These are phyloP conservation scores for Erpornis zantholeuca DNA, from an alignment of 2,113 vertebrate genomes.

Conservation along the genomic window DNA sequence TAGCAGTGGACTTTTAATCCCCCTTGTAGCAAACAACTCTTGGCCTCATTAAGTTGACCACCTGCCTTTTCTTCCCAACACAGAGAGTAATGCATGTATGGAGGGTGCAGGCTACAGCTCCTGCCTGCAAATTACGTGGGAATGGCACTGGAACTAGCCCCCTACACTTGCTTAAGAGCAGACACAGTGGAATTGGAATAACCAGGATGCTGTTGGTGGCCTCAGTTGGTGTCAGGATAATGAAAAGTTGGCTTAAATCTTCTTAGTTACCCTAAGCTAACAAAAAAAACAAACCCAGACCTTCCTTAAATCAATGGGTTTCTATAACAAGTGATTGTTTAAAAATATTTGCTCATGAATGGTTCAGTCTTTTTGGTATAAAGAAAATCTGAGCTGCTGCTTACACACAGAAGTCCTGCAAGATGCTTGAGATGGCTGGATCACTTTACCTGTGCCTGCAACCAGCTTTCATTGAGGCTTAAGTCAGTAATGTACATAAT, in stretches of 20 bases:
- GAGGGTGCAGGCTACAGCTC: background rate
- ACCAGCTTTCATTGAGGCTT: background rate
- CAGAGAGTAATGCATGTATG: background rate
- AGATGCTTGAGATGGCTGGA: background rate
- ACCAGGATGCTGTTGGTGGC: fast-evolving
- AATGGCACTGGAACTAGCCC: background rate
- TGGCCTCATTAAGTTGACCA: background rate
- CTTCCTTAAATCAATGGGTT: background rate
- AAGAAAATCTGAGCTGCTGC: background rate
- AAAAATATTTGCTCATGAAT: background rate
- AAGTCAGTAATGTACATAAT: background rate
- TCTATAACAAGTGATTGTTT: background rate
- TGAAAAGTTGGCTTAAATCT: background rate
- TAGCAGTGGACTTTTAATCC: background rate
- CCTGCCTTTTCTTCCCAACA: background rate
- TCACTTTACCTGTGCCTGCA: background rate
- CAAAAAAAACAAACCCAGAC: background rate
- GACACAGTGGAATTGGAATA: background rate
- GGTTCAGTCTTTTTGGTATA: background rate
- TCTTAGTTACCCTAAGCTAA: background rate
- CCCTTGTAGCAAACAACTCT: background rate
- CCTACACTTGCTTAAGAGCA: background rate
- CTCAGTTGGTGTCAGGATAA: background rate
- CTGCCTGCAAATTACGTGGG: background rate
- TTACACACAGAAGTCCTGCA: background rate